These are phyloP conservation scores for Lepidocolaptes lacrymiger DNA, from an alignment of 2,797 vertebrate species.

Conservation along the genomic window DNA sequence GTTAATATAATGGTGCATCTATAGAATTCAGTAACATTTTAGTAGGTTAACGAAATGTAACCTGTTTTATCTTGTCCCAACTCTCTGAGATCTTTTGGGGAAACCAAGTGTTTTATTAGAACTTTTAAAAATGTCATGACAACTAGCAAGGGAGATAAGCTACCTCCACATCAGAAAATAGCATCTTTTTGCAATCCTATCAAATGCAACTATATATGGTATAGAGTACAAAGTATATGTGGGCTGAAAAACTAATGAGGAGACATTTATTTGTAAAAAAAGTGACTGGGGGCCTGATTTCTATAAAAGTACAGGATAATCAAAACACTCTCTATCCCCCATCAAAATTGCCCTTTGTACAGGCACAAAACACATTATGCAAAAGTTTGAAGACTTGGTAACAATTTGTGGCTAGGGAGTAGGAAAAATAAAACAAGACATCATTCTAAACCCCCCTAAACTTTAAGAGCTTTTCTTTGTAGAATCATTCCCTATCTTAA, in stretches of 20 bases:
- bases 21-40: constrained; percentile 8
- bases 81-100: not conserved
- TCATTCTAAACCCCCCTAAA: not conserved
- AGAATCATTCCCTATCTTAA: not conserved
- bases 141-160: constrained; percentile 41
- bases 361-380: not conserved
- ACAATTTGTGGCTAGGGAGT: not conserved
- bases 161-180: constrained; percentile 50
- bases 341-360: not conserved
- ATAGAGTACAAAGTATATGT: not conserved
- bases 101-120: constrained; percentile 32
- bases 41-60: constrained; percentile 2
- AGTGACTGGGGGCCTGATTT: not conserved
- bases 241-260: constrained; percentile 12
- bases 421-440: not conserved
- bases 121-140: constrained; percentile 33
- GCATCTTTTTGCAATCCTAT: constrained; percentile 32
- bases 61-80: not conserved
- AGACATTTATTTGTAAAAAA: not conserved
- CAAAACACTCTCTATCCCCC: not conserved
- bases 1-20: not conserved
- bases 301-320: not conserved
- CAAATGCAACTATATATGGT: not conserved
- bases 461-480: not conserved
- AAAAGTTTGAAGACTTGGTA: not conserved